phyloP scores from a whole-genome alignment of 2,888 invertebrate genomes.

The Philereme transversata region DNA sequence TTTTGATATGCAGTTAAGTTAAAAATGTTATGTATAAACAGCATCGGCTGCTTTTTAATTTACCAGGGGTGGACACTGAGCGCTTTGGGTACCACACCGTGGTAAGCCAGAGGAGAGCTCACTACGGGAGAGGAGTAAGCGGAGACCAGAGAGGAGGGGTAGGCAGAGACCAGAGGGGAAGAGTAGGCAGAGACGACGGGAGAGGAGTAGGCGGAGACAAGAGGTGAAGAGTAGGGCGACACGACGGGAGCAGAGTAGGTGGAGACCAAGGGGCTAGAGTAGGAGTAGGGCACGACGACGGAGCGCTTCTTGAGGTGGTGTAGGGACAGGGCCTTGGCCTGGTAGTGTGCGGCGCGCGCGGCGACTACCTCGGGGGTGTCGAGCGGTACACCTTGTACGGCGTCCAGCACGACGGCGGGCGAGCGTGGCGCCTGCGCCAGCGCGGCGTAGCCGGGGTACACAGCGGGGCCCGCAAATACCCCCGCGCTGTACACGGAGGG shows the following conservation, averaged over 20 bases:
- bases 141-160: conserved; percentile 26
- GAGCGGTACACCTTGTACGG: conserved; percentile 73
- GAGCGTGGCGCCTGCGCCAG: conserved; percentile 67
- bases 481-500: conserved; percentile 46
- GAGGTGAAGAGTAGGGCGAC: conserved; percentile 42
- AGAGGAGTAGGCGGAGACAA: conserved; percentile 46
- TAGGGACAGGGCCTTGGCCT: conserved; percentile 69
- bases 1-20: too few relatives aligned
- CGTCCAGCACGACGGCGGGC: conserved; percentile 73
- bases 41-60: conserved; percentile 9
- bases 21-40: too few relatives aligned
- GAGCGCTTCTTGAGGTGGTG: conserved; percentile 73
- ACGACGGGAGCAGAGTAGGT: conserved; percentile 49
- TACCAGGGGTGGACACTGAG: conserved; percentile 51
- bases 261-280: conserved; percentile 46
- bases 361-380: conserved; percentile 80
- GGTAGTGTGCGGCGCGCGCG: conserved; percentile 74
- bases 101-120: conserved; percentile 41
- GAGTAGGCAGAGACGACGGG: conserved; percentile 43
- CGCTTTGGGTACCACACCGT: conserved; percentile 43
- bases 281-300: conserved; percentile 45
- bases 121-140: conserved; percentile 28
- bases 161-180: conserved; percentile 32
- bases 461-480: conserved; percentile 45
- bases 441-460: conserved; percentile 43